These are phyloP conservation scores for Cirrhinus mrigala DNA, from an alignment of 2,797 vertebrate species.

Conservation along the genomic window DNA sequence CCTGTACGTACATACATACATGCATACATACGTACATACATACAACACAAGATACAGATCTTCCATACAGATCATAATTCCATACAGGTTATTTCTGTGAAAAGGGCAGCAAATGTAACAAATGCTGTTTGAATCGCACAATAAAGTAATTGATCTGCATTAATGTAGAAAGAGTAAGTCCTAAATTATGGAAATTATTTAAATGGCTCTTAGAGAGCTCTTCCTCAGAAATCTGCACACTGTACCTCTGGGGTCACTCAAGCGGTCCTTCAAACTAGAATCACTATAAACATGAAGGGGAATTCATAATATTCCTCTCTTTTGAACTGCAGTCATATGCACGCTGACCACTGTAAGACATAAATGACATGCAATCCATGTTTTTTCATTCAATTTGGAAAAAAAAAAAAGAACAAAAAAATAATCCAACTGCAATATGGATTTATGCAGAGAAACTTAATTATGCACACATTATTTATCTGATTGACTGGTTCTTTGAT, in stretches of 20 bases:
- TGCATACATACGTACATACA: no score
- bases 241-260: background rate
- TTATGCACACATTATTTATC: constrained; percentile 86
- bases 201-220: background rate
- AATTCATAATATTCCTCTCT: background rate
- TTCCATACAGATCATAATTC: background rate
- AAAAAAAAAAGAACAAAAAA: constrained; percentile 58
- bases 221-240: background rate
- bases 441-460: constrained; percentile 81
- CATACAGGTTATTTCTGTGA: background rate
- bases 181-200: background rate
- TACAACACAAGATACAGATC: no score
- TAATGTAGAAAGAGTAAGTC: background rate
- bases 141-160: background rate
- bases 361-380: background rate
- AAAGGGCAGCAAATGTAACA: background rate
- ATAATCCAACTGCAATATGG: constrained; percentile 72
- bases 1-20: no score
- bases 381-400: background rate
- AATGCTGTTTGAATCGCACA: background rate
- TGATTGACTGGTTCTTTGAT: constrained; percentile 82
- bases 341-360: no score
- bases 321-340: background rate
- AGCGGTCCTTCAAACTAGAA: constrained; percentile 4
- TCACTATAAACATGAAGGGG: background rate